Evolutionary conservation across 2,888 invertebrate species (phyloP), one percentile per base, ranked within the genome.

Genomic region (Ormyrus labotus): DNA sequence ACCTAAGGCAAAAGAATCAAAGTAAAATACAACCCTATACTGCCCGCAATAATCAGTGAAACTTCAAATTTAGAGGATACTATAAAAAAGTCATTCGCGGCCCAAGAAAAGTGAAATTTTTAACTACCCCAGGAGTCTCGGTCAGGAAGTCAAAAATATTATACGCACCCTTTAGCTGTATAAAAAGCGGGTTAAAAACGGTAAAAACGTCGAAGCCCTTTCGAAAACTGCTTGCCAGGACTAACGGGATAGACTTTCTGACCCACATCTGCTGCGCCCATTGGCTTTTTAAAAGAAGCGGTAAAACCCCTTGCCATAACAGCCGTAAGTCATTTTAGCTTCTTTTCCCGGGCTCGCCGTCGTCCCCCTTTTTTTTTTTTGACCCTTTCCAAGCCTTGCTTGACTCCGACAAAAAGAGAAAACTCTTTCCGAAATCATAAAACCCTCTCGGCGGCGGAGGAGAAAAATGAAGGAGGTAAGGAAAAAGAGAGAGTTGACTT

Each of bases 401-500:
- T 34, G 34, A 34, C 34, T 34, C 13, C 6, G 13, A 45, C 51
- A 2, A 34, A 11, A 50, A 58, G 48, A 58, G 19, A 63, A 63
- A 45, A 45, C 55, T 6, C 45, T 50, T 5, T 45, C 8, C 61
- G 34, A 34, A 34, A 55, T 74, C 69, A 72, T 78, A 81, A 82
- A 83, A 82, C 34, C 34, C 34, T 34, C 34, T 34, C 34, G 34
- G 80, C 69, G 69, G 71, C 58, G 55, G 64, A 75, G 6, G 53
- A 13, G 10, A 6, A 45, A 5, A 51, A 50, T 47, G 77, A 69
- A 77, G 51, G 77, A 80, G 82, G 80, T 70, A 75, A 79, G 70
- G 70, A 84, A 82, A 34, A 34, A 81, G 82, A 83, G 85, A 85
- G 83, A 86, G 87, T 89, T 89, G 87, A 89, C 88, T 88, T 87